Evolutionary conservation across 2,888 invertebrate species (phyloP), one percentile per base, ranked within the genome.

Genomic region (Acrocyrtus sp.): DNA sequence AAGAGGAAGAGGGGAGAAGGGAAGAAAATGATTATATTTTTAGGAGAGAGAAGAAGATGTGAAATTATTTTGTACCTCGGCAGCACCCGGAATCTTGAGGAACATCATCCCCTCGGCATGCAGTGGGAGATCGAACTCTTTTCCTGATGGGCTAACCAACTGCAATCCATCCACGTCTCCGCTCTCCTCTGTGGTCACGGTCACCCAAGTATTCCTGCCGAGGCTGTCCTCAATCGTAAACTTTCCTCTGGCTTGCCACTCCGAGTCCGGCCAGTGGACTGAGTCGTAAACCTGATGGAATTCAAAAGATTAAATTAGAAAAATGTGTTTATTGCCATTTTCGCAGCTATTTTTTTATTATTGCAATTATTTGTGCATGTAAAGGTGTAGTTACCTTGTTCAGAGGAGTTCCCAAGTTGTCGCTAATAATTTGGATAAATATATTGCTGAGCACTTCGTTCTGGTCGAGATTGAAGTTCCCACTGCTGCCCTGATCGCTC

Each of bases 161-260:
- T 80, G 77, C 65, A 82, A 78, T 74, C 81, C 80, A 75, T 82
- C 81, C 72, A 81, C 81, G 79, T 82, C 82, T 39, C 79, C 82
- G 53, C 51, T 72, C 53, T 82, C 81, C 41, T 78, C 79, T 12
- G 81, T 78, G 45, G 81, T 80, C 19, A 81, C 80, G 26, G 80
- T 81, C 65, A 82, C 78, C 75, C 77, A 80, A 50, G 81, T 81
- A 58, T 81, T 82, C 12, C 77, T 48, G 41, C 81, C 81, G 4
- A 82, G 68, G 58, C 76, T 80, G 19, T 80, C 79, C 65, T 81
- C 81, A 51, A 82, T 78, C 43, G 78, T 77, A 62, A 82, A 82
- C 43, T 79, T 79, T 22, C 82, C 82, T 50, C 75, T 72, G 24
- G 76, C 76, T 60, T 78, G 79, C 79, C 79, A 80, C 22, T 81